A percentile compares a stretch with the other conserved stretches of the same genome.
These are phyloP conservation scores for Alviniconcha strummeri DNA, from an alignment of 2,888 invertebrate species.

Conservation along the genomic window DNA sequence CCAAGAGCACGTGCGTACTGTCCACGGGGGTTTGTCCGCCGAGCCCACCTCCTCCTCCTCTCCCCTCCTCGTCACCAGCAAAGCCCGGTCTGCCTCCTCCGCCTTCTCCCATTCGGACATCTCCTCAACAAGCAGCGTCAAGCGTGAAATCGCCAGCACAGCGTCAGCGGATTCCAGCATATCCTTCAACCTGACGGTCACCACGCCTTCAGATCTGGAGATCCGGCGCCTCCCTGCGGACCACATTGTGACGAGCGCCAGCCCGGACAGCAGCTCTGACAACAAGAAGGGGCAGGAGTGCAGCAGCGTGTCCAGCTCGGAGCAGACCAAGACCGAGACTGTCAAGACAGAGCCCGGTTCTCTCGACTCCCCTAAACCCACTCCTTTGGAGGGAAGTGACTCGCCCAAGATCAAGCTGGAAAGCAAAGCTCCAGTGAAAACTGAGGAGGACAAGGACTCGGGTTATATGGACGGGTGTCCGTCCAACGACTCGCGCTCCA, in stretches of 20 bases:
- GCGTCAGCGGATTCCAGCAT: background rate
- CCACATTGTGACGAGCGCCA: constrained; percentile 53
- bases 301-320: constrained; percentile 26
- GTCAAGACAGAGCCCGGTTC: background rate
- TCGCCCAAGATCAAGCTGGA: background rate
- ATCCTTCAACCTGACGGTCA: constrained; percentile 29
- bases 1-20: constrained; percentile 38
- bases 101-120: constrained; percentile 19
- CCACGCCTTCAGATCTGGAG: constrained; percentile 39
- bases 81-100: background rate
- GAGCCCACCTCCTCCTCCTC: background rate
- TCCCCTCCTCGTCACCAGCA: background rate
- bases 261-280: constrained; percentile 63
- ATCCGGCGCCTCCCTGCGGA: constrained; percentile 52
- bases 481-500: constrained; percentile 34
- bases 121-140: background rate
- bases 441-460: constrained; percentile 28
- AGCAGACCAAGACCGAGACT: background rate
- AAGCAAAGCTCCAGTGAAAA: background rate
- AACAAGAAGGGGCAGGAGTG: constrained; percentile 28
- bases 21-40: constrained; percentile 26
- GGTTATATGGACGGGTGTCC: constrained; percentile 32
- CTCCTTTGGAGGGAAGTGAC: constrained; percentile 3
- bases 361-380: constrained; percentile 2
- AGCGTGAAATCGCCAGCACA: background rate